Percentiles rank a stretch among this genome's conserved stretches.
Evolutionary conservation across 1,140 invertebrate genomes (phyloP).

Genomic region (Aradophagus sp.): DNA sequence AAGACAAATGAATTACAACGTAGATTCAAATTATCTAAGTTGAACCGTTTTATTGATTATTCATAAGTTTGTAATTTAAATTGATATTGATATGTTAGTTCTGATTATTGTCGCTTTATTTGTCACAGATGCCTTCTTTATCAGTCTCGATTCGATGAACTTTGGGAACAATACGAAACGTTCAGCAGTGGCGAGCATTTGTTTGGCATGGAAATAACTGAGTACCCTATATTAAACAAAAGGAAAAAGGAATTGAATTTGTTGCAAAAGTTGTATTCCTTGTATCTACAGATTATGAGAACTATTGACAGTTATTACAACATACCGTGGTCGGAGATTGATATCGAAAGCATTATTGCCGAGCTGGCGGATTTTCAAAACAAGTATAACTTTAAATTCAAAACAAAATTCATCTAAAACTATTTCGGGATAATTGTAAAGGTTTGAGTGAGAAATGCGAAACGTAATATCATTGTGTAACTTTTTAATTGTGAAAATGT

Average conservation of each 20-base stretch:
- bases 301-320: slow-evolving; percentile 90
- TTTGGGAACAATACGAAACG: slow-evolving; percentile 86
- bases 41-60: no score
- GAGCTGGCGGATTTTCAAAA: slow-evolving; percentile 89
- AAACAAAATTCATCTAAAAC: no score
- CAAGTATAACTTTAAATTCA: slow-evolving; percentile 76
- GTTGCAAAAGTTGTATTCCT: slow-evolving; percentile 85
- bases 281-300: slow-evolving; percentile 88
- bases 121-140: slow-evolving; percentile 79
- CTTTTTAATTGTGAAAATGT: no score
- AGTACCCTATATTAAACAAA: slow-evolving; percentile 85
- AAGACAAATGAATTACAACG: no score
- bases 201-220: slow-evolving; percentile 86
- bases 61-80: no score
- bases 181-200: slow-evolving; percentile 87
- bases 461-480: no score
- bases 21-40: no score
- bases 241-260: slow-evolving; percentile 89
- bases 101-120: no score
- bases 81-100: no score
- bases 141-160: slow-evolving; percentile 85
- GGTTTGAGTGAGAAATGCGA: no score
- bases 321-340: slow-evolving; percentile 87
- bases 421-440: slow-evolving; percentile 1
- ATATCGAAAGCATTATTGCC: slow-evolving; percentile 86